Evolutionary conservation across 2,113 vertebrate genomes (phyloP).

Genomic region (Tamias sibiricus): DNA sequence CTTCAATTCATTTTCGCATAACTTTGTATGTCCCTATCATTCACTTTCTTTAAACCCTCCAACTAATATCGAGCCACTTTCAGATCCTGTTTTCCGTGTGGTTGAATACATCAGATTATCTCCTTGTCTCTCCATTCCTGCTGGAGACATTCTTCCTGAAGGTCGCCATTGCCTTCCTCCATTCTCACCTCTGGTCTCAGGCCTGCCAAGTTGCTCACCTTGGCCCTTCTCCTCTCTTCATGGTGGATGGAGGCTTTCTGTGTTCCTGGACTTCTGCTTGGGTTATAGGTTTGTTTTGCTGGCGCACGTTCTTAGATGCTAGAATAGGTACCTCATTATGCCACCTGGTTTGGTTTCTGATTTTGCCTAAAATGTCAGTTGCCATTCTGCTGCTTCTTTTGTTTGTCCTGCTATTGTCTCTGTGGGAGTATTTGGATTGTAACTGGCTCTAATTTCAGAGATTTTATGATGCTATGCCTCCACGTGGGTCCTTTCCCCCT

Average conservation of each 20-base stretch:
- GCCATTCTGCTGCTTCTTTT: neutral
- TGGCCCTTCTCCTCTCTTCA: neutral
- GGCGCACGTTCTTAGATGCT: neutral
- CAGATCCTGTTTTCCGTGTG: neutral
- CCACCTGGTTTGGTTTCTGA: neutral
- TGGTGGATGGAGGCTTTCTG: neutral
- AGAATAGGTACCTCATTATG: neutral
- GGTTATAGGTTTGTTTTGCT: neutral
- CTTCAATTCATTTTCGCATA: conserved; percentile 20
- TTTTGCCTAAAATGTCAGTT: neutral
- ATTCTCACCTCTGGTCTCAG: neutral
- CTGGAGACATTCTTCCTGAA: neutral
- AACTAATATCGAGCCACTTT: neutral
- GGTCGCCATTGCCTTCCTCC: rapidly evolving
- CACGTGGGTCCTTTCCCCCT: neutral
- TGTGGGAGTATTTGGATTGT: neutral
- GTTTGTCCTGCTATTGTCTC: neutral
- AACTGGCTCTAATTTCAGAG: neutral
- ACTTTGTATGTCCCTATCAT: neutral
- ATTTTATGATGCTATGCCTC: neutral
- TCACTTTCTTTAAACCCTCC: neutral
- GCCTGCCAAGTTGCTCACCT: neutral
- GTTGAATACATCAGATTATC: too few species aligned
- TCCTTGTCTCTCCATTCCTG: neutral
- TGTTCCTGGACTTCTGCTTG: neutral